Base-by-base conservation (phyloP, 2,888 invertebrate species). In the Melangyna quadrimaculata region DNA sequence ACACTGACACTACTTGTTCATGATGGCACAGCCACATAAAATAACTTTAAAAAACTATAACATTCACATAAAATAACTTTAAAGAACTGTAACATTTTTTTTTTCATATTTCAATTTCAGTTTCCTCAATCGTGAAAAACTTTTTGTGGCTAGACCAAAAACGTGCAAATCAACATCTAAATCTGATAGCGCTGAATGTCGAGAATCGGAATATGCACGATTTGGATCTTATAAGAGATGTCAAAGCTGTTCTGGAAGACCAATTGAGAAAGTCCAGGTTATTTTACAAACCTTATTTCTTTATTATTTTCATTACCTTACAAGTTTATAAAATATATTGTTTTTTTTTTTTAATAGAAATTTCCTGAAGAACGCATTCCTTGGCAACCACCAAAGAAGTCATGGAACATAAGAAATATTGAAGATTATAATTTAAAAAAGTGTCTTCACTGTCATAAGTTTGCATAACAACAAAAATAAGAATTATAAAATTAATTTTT, bases 281-380 rank as follows among this genome's bases (percentile, higher is more conserved):
- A n/a, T 1, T 37, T 45, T 17, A 29, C 32, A 24, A 59, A 63
- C 1, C 14, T 22, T 12, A 35, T 32, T 22, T 59, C 8, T 1
- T 22, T 55, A 0, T 19, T 35, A 10, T 10, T 45, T 3, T 9
- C 5, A 43, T 43, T 43, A 9, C 8, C n/a, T n/a, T n/a, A n/a
- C n/a, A n/a, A 40, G n/a, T 3, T 17, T 43, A 43, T 17, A 0
- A 17, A 8, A 2, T 7, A 17, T 43, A 0, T 17, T 9, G 1
- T 1, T 3, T 10, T 19, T 17, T 1, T 17, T 43, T 8, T 17
- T 4, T 45, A 8, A 19, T 19, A 91, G 90, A 86, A 88, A 71
- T 90, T 92, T 84, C 92, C 92, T 1, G 92, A 92, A 70, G 89
- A 90, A 65, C 90, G 92, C 9, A 88, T 91, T 65, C 92, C 92